Conservation (phyloP, 2,888 invertebrate genomes). For the Philaethria dido region DNA sequence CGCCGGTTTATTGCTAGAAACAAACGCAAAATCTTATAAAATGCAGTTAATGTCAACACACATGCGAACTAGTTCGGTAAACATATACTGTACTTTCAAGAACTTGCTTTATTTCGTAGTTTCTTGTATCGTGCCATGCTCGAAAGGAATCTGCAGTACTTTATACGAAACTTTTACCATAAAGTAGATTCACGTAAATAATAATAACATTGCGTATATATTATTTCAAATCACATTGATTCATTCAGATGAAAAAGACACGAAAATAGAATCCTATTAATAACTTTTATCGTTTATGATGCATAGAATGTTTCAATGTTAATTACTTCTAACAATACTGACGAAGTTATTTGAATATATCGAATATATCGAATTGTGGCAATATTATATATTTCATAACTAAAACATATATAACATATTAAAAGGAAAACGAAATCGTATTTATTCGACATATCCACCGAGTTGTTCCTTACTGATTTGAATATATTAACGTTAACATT, state of each 20-base stretch:
- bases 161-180: constrained; percentile 55
- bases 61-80: constrained; percentile 62
- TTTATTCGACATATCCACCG: constrained; percentile 5
- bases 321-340: too few relatives aligned
- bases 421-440: constrained; percentile 35
- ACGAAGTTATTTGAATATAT: too few relatives aligned
- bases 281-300: too few relatives aligned
- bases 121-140: constrained; percentile 51
- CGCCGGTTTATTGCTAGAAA: constrained; percentile 60
- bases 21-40: constrained; percentile 76
- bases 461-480: constrained; percentile 29
- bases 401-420: constrained; percentile 34
- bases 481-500: constrained; percentile 43
- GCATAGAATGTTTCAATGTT: too few relatives aligned
- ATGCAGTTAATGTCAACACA: constrained; percentile 76
- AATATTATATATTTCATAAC: constrained; percentile 22
- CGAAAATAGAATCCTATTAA: neutral
- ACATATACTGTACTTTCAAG: constrained; percentile 57
- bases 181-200: constrained; percentile 48
- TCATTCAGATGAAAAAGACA: neutral
- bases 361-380: too few relatives aligned
- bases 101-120: constrained; percentile 66
- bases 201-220: constrained; percentile 38
- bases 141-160: constrained; percentile 59
- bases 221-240: constrained; percentile 8